Evolutionary conservation across 1,140 invertebrate species (phyloP).

Genomic region (Micrasema longulum): DNA sequence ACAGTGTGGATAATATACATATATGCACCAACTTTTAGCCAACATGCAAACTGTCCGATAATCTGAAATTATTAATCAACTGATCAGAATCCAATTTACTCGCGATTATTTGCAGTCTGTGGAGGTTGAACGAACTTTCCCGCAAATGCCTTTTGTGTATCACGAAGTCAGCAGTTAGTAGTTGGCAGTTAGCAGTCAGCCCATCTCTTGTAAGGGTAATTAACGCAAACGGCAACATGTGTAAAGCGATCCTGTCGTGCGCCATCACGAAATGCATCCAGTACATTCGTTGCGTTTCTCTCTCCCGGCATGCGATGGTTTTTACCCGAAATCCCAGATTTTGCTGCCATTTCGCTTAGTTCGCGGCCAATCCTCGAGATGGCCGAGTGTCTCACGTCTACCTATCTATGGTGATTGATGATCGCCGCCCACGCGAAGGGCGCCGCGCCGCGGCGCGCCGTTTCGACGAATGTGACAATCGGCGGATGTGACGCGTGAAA

Average conservation of each 20-base stretch:
- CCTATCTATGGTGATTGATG: too few relatives aligned
- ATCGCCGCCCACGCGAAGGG: too few relatives aligned
- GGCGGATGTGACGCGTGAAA: too few relatives aligned
- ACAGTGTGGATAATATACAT: too few relatives aligned
- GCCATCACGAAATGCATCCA: slow-evolving; percentile 34
- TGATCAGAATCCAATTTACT: background rate
- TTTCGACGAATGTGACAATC: too few relatives aligned
- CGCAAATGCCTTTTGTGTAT: background rate
- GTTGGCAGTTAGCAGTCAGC: background rate
- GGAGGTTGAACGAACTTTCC: background rate
- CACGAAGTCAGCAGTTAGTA: background rate
- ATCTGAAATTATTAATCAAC: too few relatives aligned
- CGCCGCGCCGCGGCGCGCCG: too few relatives aligned
- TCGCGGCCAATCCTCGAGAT: slow-evolving; percentile 34
- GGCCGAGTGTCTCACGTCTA: background rate
- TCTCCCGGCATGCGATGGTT: background rate
- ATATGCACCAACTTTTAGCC: too few relatives aligned
- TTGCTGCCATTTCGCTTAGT: slow-evolving; percentile 27
- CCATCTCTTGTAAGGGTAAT: slow-evolving; percentile 29
- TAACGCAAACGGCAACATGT: slow-evolving; percentile 13
- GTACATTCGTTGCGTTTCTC: slow-evolving; percentile 34
- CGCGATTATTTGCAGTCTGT: slow-evolving; percentile 7
- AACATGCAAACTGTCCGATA: background rate
- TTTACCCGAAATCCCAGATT: slow-evolving; percentile 25
- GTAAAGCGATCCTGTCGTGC: slow-evolving; percentile 20